A percentile compares a stretch with the other conserved stretches of the same genome.
These are phyloP conservation scores for human DNA, from an alignment of 2,113 vertebrate genomes.

Conservation along the genomic window DNA sequence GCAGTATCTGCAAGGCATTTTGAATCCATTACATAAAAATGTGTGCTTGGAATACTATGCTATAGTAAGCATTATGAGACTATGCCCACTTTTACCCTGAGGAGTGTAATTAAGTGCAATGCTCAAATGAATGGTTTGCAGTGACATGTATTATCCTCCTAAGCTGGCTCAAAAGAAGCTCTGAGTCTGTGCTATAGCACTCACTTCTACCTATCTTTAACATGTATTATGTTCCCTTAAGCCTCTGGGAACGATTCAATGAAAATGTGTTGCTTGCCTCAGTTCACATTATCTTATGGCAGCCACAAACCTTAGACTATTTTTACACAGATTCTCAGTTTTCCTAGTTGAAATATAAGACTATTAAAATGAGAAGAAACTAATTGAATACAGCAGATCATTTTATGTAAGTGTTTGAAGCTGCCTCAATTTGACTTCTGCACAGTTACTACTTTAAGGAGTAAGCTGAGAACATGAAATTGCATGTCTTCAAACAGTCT, in stretches of 20 bases:
- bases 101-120: not conserved
- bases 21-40: constrained; percentile 19
- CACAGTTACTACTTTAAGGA: not conserved
- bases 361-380: not conserved
- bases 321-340: not conserved
- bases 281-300: not conserved
- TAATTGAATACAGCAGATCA: not conserved
- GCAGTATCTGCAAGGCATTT: not conserved
- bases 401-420: not conserved
- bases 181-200: not conserved
- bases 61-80: not conserved
- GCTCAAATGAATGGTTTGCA: constrained; percentile 13
- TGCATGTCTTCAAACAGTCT: not conserved
- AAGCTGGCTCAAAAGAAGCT: not conserved
- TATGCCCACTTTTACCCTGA: not conserved
- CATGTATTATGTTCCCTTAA: not conserved
- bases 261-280: not conserved
- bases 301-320: not conserved
- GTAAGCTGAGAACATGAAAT: not conserved
- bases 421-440: not conserved
- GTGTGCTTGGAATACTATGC: not conserved
- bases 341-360: not conserved
- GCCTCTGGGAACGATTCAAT: not conserved
- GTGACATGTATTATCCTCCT: not conserved
- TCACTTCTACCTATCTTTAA: not conserved